Conservation (phyloP, 2,888 invertebrate species). For the Pyrocoelia pectoralis region DNA sequence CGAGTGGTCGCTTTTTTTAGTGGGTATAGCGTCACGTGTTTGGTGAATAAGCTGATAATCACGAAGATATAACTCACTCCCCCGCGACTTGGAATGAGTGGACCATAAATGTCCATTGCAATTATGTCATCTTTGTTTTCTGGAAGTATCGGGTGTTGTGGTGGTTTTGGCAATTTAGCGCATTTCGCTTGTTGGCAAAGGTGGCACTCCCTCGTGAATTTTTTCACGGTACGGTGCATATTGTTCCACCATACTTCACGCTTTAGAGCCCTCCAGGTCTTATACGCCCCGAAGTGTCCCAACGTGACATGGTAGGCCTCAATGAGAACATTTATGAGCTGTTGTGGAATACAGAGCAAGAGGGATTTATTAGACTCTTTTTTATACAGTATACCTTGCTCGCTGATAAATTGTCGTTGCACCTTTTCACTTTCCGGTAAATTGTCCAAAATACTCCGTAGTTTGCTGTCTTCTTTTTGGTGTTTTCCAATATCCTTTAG, state of each 20-base stretch:
- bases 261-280: slow-evolving; percentile 20
- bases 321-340: not conserved
- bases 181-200: too few relatives aligned
- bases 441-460: too few relatives aligned
- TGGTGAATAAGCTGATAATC: slow-evolving; percentile 28
- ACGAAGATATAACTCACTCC: slow-evolving; percentile 28
- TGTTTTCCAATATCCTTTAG: too few relatives aligned
- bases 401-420: not conserved
- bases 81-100: slow-evolving; percentile 17
- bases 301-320: slow-evolving; percentile 13
- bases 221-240: not conserved
- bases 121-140: slow-evolving; percentile 11
- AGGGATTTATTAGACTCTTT: not conserved
- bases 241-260: slow-evolving; percentile 4
- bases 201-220: not conserved
- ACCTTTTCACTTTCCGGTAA: not conserved
- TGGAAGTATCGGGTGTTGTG: not conserved
- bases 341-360: not conserved
- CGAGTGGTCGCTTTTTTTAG: slow-evolving; percentile 24
- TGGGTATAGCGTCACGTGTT: slow-evolving; percentile 27
- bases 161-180: too few relatives aligned
- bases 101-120: slow-evolving; percentile 32
- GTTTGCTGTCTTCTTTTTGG: too few relatives aligned
- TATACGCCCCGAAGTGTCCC: slow-evolving; percentile 26
- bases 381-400: not conserved